Conservation (phyloP, 2,888 invertebrate species). For the Spisula subtruncata region DNA sequence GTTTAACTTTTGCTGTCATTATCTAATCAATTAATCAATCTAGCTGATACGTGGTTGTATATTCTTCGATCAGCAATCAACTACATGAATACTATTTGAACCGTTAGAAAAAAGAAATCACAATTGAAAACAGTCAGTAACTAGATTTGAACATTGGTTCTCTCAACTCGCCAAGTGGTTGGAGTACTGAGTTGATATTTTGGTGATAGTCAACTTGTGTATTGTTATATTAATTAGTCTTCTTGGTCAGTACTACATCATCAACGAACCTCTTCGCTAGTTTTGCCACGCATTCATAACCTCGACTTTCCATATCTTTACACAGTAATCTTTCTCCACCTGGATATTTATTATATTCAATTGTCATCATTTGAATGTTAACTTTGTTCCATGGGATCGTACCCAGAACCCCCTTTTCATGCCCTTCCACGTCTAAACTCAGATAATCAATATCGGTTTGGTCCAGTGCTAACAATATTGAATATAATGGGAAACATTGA, state of each 20-base stretch:
- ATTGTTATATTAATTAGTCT: not conserved
- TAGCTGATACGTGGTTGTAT: too few relatives aligned
- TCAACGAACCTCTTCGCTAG: not conserved
- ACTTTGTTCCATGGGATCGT: slow-evolving; percentile 29
- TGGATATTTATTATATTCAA: slow-evolving; percentile 9
- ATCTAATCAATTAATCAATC: too few relatives aligned
- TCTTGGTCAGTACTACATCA: not conserved
- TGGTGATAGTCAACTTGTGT: too few relatives aligned
- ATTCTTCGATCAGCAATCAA: too few relatives aligned
- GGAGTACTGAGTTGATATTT: too few relatives aligned
- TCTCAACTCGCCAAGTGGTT: too few relatives aligned
- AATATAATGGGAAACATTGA: slow-evolving; percentile 34
- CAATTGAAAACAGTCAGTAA: too few relatives aligned
- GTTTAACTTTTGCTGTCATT: too few relatives aligned
- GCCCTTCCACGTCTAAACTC: slow-evolving; percentile 34
- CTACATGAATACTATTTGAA: too few relatives aligned
- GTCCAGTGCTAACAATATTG: slow-evolving; percentile 26
- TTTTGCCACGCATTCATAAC: not conserved
- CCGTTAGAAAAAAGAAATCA: too few relatives aligned
- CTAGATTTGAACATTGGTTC: too few relatives aligned
- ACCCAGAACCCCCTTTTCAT: not conserved
- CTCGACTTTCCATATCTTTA: not conserved
- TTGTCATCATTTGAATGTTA: slow-evolving; percentile 8
- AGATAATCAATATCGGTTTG: slow-evolving; percentile 10
- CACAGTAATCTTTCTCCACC: not conserved